Evolutionary conservation across 2,888 invertebrate species (phyloP), one percentile per base, ranked within the genome.

Genomic region (Smittia aterrima): DNA sequence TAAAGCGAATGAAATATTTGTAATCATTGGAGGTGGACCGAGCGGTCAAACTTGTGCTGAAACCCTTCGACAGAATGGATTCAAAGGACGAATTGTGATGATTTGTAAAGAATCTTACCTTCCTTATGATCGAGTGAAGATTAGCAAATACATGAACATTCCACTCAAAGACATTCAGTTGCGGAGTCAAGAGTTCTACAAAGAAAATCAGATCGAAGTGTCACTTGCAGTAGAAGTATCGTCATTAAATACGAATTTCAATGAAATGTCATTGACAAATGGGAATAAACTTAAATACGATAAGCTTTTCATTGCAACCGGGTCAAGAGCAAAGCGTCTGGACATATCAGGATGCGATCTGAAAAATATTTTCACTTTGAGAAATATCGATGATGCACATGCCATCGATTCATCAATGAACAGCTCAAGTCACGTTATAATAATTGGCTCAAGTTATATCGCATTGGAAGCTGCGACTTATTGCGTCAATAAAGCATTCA

Each of bases 121-220:
- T 11, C 98, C 98, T 0, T 98, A 98, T 81, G 98, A 98, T 81
- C 88, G 98, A 78, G 89, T 96, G 38, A 96, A 96, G 82, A 85
- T 97, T 1, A 95, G 94, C 78, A 98, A 98, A 85, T 22, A 16
- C 11, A 18, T 72, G 62, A 87, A 89, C 76, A 83, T 88, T 0
- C 87, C 88, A 16, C 86, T 92, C 11, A 87, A 88, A 16, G 89
- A 88, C 75, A 84, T 92, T 11, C 87, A 90, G 78, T 87, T 92
- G 41, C 87, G 96, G 75, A 84, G 87, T 1, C 83, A 85, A 18
- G 87, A 89, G 24, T 98, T 95, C 82, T 96, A 93, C 80, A 82
- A 87, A 75, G 86, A 88, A 41, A 85, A 90, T 76, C 89, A 88
- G 72, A 96, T 98, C 75, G 92, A 94, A 78, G 83, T 93, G 1